Evolutionary conservation across 2,797 vertebrate species (phyloP).

Genomic region (Sebastes melanostomus): DNA sequence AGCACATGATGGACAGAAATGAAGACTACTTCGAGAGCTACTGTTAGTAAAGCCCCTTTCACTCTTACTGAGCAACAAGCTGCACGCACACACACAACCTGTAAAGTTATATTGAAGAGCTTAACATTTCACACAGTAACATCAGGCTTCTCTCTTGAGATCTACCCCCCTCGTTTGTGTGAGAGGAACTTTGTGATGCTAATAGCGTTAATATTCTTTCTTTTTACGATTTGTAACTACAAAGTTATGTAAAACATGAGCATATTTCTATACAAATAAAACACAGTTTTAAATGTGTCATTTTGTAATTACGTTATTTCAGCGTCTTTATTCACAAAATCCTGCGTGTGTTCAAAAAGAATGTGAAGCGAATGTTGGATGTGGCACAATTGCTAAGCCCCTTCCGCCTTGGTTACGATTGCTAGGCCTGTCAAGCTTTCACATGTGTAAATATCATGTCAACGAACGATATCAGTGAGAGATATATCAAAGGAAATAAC

Average conservation of each 20-base stretch:
- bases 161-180: slow-evolving; percentile 55
- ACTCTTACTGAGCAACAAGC: slow-evolving; percentile 53
- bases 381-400: too few relatives aligned
- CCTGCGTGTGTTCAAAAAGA: neutral
- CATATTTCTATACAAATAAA: slow-evolving; percentile 86
- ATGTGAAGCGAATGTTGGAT: neutral
- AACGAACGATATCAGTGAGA: too few relatives aligned
- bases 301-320: slow-evolving; percentile 31
- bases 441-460: too few relatives aligned
- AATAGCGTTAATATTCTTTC: slow-evolving; percentile 79
- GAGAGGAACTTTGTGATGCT: slow-evolving; percentile 72
- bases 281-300: slow-evolving; percentile 77
- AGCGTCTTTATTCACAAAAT: neutral
- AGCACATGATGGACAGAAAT: slow-evolving; percentile 57
- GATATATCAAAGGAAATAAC: too few relatives aligned
- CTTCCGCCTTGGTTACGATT: too few relatives aligned
- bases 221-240: slow-evolving; percentile 82
- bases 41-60: slow-evolving; percentile 40
- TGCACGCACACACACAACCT: slow-evolving; percentile 42
- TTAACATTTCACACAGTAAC: slow-evolving; percentile 76
- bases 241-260: slow-evolving; percentile 78
- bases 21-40: slow-evolving; percentile 49
- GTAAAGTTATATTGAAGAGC: slow-evolving; percentile 62
- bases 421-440: too few relatives aligned
- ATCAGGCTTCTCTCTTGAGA: slow-evolving; percentile 62